Evolutionary conservation across 2,888 invertebrate genomes (phyloP).

Genomic region (Bellardia bayeri): DNA sequence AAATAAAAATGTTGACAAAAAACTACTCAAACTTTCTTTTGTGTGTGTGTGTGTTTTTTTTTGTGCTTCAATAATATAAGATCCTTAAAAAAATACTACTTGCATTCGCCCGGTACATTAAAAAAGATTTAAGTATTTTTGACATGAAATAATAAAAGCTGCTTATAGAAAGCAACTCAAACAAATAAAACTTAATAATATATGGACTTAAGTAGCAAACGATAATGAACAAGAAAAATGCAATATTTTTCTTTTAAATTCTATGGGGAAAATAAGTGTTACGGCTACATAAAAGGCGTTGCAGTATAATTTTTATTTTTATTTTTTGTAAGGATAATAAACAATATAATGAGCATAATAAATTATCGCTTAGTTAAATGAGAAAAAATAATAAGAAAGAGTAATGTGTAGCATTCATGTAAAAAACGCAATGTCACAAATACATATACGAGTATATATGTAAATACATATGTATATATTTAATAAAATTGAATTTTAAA

Average conservation of each 20-base stretch:
- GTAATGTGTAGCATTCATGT: not conserved
- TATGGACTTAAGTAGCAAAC: constrained; percentile 34
- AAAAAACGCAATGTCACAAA: not conserved
- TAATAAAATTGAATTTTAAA: no score
- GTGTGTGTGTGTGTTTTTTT: no score
- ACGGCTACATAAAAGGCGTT: constrained; percentile 48
- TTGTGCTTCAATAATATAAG: not conserved
- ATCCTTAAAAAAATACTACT: not conserved
- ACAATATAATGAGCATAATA: constrained; percentile 34
- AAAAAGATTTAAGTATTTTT: constrained; percentile 43
- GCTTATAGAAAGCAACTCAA: not conserved
- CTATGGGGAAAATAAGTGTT: constrained; percentile 13
- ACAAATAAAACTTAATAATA: constrained; percentile 36
- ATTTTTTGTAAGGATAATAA: constrained; percentile 29
- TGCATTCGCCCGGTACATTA: constrained; percentile 5
- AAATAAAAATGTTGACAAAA: not conserved
- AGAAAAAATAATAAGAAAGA: not conserved
- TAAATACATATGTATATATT: no score
- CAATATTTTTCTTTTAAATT: constrained; percentile 24
- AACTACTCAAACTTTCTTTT: not conserved
- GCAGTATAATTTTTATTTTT: constrained; percentile 55
- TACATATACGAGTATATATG: no score
- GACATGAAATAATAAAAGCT: constrained; percentile 55
- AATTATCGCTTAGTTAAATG: constrained; percentile 33
- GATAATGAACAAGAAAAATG: constrained; percentile 55